Evolutionary conservation across 2,797 vertebrate genomes (phyloP).

Genomic region (Acrossocheilus wenchowensis): DNA sequence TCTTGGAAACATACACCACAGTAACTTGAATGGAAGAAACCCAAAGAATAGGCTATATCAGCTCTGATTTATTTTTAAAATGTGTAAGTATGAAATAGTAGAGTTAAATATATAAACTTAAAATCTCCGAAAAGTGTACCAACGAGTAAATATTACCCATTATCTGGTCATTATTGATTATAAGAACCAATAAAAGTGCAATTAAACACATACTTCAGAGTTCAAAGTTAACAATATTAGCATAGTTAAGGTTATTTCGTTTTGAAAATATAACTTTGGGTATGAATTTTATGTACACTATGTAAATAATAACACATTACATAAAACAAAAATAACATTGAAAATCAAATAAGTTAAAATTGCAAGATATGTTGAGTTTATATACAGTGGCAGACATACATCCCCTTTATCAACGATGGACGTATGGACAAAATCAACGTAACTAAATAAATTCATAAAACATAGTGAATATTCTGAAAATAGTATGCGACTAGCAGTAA

Average conservation of each 20-base stretch:
- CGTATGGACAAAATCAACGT: neutral
- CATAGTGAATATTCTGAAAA: neutral
- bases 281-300: conserved; percentile 41
- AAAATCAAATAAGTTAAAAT: conserved; percentile 42
- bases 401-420: neutral
- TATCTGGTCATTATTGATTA: conserved; percentile 17
- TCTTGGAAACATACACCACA: neutral
- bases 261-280: conserved; percentile 37
- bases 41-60: neutral
- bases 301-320: conserved; percentile 33
- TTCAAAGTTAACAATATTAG: conserved; percentile 6
- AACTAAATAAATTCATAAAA: conserved; percentile 15
- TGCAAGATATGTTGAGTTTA: neutral
- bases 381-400: neutral
- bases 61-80: neutral
- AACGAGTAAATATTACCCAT: conserved; percentile 34
- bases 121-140: neutral
- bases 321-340: conserved; percentile 10
- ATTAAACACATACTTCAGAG: conserved; percentile 4
- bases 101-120: neutral
- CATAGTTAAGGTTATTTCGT: conserved; percentile 13
- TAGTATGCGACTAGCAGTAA: neutral
- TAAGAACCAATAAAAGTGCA: conserved; percentile 20
- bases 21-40: neutral
- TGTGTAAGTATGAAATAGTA: conserved; percentile 14